These are phyloP conservation scores for Muscina levida DNA, from an alignment of 2,888 invertebrate genomes.

Conservation along the genomic window DNA sequence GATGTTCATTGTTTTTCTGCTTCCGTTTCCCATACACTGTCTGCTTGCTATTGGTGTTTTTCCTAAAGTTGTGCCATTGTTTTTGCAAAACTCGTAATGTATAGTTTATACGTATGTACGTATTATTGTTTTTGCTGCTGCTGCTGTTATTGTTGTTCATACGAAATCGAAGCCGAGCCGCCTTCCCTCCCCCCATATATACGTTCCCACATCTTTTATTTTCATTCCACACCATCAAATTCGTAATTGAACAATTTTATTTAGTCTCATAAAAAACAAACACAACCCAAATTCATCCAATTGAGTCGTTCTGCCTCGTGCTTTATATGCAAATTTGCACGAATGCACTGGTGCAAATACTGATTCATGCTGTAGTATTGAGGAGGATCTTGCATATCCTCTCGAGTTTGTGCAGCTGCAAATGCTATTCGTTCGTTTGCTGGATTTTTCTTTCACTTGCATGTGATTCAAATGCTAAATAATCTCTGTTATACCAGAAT, in stretches of 20 bases:
- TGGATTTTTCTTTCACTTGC: constrained; percentile 22
- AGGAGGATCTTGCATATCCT: background rate
- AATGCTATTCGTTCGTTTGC: background rate
- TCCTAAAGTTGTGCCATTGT: constrained; percentile 20
- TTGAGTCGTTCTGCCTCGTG: constrained; percentile 1
- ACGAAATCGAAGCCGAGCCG: constrained; percentile 1
- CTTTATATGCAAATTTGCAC: background rate
- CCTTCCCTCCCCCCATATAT: no score
- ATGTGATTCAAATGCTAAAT: constrained; percentile 51
- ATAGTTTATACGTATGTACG: no score
- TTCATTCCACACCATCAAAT: constrained; percentile 42
- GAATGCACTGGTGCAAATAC: constrained; percentile 35
- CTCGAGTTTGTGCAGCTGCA: background rate
- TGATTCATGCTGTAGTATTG: constrained; percentile 32
- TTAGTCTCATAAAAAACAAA: constrained; percentile 25
- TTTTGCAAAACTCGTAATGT: background rate
- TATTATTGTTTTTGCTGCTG: constrained; percentile 6
- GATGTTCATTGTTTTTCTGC: constrained; percentile 21
- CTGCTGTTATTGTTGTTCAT: constrained; percentile 1
- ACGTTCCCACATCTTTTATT: constrained; percentile 31
- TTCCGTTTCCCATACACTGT: background rate
- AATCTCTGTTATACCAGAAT: constrained; percentile 46
- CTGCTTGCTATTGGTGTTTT: constrained; percentile 4
- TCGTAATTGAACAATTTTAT: constrained; percentile 62
- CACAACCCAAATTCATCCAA: constrained; percentile 28